Conservation (phyloP, 2,888 invertebrate genomes). For the Drosophila melanosoma region DNA sequence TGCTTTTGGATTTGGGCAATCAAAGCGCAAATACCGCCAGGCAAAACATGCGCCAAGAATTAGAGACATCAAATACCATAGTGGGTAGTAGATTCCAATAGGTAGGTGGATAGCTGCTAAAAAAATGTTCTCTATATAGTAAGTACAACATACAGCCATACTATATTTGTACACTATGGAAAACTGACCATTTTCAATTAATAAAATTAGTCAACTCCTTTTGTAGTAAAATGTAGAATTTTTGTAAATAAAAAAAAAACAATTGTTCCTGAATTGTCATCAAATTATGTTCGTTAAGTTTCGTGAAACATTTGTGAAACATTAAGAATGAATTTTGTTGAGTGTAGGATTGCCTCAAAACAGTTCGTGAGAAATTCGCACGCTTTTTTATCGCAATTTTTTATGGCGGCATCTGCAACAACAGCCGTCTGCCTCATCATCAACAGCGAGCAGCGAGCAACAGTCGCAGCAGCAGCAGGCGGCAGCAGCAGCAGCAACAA, state of each 20-base stretch:
- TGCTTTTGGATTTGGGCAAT: constrained; percentile 71
- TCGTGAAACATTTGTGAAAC: not conserved
- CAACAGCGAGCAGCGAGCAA: constrained; percentile 21
- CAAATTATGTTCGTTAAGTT: not conserved
- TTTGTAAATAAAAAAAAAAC: not conserved
- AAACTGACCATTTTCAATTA: not conserved
- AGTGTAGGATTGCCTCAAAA: constrained; percentile 42
- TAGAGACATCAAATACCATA: constrained; percentile 48
- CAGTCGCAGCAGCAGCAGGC: constrained; percentile 22
- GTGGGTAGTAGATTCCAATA: constrained; percentile 31
- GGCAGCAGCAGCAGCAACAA: constrained; percentile 36
- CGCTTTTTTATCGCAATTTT: constrained; percentile 80
- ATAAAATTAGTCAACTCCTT: not conserved
- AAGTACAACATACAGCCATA: constrained; percentile 6
- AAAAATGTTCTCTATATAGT: constrained; percentile 46
- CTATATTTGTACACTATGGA: not conserved
- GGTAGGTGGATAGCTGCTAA: constrained; percentile 17
- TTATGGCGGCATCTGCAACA: constrained; percentile 78
- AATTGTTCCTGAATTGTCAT: not conserved
- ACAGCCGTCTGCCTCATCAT: constrained; percentile 32
- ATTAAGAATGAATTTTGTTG: not conserved
- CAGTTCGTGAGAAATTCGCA: constrained; percentile 79
- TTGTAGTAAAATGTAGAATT: no score
- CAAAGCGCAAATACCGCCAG: constrained; percentile 76
- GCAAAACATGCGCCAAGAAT: constrained; percentile 72